phyloP scores from a whole-genome alignment of 2,113 vertebrate genomes.

The Brachyhypopomus gauderio region DNA sequence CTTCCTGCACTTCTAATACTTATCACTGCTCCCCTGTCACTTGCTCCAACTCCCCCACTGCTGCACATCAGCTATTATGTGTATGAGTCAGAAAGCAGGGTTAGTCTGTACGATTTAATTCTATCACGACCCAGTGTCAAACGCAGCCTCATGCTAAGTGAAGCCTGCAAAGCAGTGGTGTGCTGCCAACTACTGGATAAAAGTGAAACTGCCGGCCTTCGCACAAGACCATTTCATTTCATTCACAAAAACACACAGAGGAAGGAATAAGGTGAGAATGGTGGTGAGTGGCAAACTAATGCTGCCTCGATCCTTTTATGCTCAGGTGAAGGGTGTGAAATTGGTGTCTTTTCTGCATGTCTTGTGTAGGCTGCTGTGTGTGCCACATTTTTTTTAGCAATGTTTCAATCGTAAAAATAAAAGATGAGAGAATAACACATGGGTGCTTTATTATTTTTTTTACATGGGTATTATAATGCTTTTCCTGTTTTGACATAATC shows the following conservation, averaged over 20 bases:
- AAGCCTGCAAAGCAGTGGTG: background rate
- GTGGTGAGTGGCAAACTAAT: background rate
- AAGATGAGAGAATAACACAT: background rate
- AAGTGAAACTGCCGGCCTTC: slow-evolving; percentile 9
- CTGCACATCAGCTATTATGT: slow-evolving; percentile 41
- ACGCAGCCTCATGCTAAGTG: background rate
- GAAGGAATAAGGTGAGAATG: background rate
- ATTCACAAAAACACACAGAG: slow-evolving; percentile 21
- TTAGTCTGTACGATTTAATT: background rate
- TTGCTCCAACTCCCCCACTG: background rate
- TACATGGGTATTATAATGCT: background rate
- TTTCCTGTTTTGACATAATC: background rate
- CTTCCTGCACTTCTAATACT: slow-evolving; percentile 24
- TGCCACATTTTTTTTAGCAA: background rate
- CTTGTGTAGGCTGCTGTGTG: background rate
- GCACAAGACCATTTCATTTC: background rate
- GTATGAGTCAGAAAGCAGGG: slow-evolving; percentile 34
- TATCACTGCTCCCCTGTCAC: background rate
- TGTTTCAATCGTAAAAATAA: background rate
- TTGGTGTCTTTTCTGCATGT: background rate
- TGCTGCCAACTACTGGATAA: slow-evolving; percentile 39
- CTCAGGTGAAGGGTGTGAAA: background rate
- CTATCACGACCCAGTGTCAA: slow-evolving; percentile 3
- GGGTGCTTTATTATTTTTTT: background rate
- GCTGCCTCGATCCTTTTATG: background rate